phyloP scores from a whole-genome alignment of 2,113 vertebrate species.

The Tachuris rubrigastra region DNA sequence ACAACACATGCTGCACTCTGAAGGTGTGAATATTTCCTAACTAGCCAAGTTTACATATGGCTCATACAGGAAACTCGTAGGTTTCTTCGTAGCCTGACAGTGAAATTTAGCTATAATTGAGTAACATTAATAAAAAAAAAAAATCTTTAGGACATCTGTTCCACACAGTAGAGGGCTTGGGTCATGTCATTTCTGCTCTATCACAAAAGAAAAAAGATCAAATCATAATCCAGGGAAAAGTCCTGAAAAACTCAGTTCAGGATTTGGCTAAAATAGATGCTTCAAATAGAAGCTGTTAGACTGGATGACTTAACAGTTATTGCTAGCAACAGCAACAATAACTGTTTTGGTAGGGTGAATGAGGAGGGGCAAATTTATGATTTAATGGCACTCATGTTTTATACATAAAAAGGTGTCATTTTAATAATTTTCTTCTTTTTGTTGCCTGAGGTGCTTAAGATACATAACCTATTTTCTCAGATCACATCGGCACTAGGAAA shows the following conservation, averaged over 20 bases:
- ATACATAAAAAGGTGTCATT: background rate
- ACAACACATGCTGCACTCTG: constrained; percentile 32
- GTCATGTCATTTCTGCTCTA: background rate
- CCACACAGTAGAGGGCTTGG: background rate
- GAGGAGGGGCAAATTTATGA: background rate
- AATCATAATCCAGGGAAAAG: background rate
- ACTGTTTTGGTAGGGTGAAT: background rate
- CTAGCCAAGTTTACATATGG: constrained; percentile 34
- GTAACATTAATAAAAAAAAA: background rate
- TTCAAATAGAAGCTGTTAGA: background rate
- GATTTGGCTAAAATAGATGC: background rate
- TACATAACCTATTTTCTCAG: background rate
- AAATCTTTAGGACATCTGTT: background rate
- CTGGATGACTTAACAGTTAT: background rate
- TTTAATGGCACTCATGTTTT: background rate
- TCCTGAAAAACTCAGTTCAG: background rate
- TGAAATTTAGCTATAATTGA: background rate
- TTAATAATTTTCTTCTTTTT: background rate
- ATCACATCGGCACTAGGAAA: background rate
- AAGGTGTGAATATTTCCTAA: constrained; percentile 39
- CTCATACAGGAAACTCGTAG: background rate
- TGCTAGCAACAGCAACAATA: background rate
- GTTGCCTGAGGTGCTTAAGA: background rate
- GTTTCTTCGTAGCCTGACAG: background rate
- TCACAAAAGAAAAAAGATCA: background rate